Percentiles rank a stretch among this genome's conserved stretches.
These are phyloP conservation scores for Natator depressus DNA, from an alignment of 2,113 vertebrate species.

Conservation along the genomic window DNA sequence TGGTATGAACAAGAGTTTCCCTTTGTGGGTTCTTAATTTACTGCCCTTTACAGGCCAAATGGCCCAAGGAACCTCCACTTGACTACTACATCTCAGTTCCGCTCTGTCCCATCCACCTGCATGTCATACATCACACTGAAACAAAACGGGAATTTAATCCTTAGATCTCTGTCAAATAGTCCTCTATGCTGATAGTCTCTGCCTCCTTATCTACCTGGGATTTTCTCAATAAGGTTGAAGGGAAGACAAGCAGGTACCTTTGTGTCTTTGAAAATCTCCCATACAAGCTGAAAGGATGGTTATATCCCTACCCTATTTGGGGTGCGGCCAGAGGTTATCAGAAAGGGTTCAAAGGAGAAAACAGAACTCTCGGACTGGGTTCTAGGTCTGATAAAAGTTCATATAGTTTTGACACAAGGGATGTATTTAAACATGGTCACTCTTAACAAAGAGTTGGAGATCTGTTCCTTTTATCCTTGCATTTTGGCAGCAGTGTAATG, in stretches of 20 bases:
- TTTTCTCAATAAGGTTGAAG: background rate
- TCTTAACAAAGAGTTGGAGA: background rate
- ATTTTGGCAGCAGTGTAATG: background rate
- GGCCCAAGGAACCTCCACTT: background rate
- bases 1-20: background rate
- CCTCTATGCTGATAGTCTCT: background rate
- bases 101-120: background rate
- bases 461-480: background rate
- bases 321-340: background rate
- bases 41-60: background rate
- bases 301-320: background rate
- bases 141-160: background rate
- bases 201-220: background rate
- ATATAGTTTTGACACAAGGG: background rate
- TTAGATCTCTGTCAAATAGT: background rate
- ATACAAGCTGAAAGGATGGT: background rate
- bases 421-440: background rate
- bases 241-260: background rate
- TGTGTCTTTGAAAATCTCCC: background rate
- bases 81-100: background rate
- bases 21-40: background rate
- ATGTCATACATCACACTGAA: background rate
- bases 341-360: background rate
- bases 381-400: background rate
- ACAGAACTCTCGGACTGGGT: background rate